Evolutionary conservation across 2,113 vertebrate species (phyloP), one percentile per base, ranked within the genome.

Genomic region (Chrysemys picta): DNA sequence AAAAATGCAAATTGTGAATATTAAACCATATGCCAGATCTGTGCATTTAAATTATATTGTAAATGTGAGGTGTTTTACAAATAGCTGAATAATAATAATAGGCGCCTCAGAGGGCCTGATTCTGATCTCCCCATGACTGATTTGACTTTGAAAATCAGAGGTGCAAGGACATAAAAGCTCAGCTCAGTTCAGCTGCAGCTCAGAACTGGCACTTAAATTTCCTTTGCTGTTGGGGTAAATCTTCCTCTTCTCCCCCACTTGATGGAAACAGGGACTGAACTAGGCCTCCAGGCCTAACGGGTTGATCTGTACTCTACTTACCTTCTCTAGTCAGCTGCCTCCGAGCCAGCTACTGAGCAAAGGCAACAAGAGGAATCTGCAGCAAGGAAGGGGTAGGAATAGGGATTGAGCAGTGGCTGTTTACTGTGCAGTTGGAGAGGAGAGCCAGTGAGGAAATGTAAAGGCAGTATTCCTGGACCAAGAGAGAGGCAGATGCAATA

Each of bases 231-330:
- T 83, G 50, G 50, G 21, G 56, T 94, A 84, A 56, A 52, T 42
- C 4, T 1, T 80, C 35, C 6, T 94, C 21, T 19, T 88, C 72
- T 91, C 72, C 56, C 21, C 1, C 4, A 24, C 24, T 10, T 65
- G 52, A 54, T 62, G 69, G 42, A 5, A 50, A 49, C 72, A 75
- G 11, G 8, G 54, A 42, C 0, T 0, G 25, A 52, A 6, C 62
- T 47, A 82, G 54, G 83, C 79, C 79, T 84, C 10, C 53, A 31
- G 85, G 2, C 0, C 8, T 2, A 0, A 0, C 69, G 82, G 49
- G 14, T 38, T 84, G 72, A 24, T 50, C 62, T 1, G 0, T 93
- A 69, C 50, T 62, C 72, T 12, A 50, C 19, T 89, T n/a, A 0
- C 2, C 10, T 27, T 78, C 29, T 11, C 10, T 82, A 4, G 1